Percentiles rank a stretch among this genome's conserved stretches.
Conservation (phyloP, 2,888 invertebrate species). For the Agonum fuliginosum region DNA sequence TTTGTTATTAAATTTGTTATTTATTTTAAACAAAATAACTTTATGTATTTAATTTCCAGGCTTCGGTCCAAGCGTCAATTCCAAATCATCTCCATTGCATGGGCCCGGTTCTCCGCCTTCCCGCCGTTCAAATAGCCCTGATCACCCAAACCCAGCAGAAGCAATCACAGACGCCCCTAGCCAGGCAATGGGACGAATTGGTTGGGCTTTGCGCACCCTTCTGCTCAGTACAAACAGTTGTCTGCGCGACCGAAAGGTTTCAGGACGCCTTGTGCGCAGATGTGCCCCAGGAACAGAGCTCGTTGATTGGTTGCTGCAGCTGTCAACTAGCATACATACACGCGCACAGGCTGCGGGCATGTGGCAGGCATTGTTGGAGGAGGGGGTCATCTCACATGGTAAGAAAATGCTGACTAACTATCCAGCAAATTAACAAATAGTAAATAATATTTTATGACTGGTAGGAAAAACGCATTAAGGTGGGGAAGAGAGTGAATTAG, state of each 20-base stretch:
- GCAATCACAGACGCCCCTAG: conserved; percentile 82
- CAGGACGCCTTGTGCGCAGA: conserved; percentile 78
- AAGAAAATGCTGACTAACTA: no score
- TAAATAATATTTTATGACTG: no score
- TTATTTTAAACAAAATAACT: background rate
- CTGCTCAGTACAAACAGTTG: conserved; percentile 78
- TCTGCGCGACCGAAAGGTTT: conserved; percentile 74
- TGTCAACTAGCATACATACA: conserved; percentile 78
- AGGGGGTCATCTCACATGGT: conserved; percentile 86
- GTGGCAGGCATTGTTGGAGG: conserved; percentile 89
- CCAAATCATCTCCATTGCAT: conserved; percentile 70
- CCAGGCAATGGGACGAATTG: conserved; percentile 80
- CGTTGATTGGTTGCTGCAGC: conserved; percentile 85
- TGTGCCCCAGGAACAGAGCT: conserved; percentile 87
- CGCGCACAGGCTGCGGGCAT: conserved; percentile 85
- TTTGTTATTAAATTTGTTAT: background rate
- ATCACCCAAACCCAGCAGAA: conserved; percentile 80
- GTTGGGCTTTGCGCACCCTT: conserved; percentile 81
- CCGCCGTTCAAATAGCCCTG: conserved; percentile 77
- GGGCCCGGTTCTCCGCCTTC: conserved; percentile 75
- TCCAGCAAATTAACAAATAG: no score
- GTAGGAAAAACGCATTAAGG: no score
- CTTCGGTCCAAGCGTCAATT: conserved; percentile 73
- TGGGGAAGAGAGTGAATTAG: no score
- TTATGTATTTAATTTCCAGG: conserved; percentile 68